Evolutionary conservation across 2,797 vertebrate species (phyloP), one percentile per base, ranked within the genome.

Genomic region (Karalla daura): DNA sequence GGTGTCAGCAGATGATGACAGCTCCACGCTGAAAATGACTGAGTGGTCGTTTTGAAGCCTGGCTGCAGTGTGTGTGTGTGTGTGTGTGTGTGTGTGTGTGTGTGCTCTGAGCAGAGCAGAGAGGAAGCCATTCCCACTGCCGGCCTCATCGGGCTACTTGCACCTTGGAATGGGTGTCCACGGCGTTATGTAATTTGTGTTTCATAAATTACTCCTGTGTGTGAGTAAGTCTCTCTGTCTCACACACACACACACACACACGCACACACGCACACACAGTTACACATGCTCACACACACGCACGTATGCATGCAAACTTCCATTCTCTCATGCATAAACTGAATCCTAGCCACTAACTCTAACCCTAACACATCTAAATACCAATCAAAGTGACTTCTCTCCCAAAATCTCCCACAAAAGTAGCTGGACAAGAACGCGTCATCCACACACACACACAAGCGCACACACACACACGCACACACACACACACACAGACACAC

Each of bases 251-350:
- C 32, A 15, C 52, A 5, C 10, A 10, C 7, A 45, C 17, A 18
- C 49, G 20, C 24, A 47, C 11, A 40, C 15, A 45, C 40, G 44
- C 41, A 46, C 25, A 41, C 20, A 21, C 20, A 47, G 49, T 33
- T 45, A 40, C 20, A 27, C 8, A 41, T 2, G 27, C 15, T 24
- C n/a, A 54, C 28, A 50, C 51, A 50, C 45, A 56, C 40, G 50
- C 36, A 76, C 50, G 74, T 59, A 59, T 58, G 70, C 62, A 70
- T 60, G n/a, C 15, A 70, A 21, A 70, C 35, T 30, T 60, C 15
- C 8, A 9, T 23, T 27, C 17, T 77, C 67, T 68, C n/a, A n/a
- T n/a, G n/a, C n/a, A n/a, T n/a, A n/a, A n/a, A n/a, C n/a, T n/a
- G n/a, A n/a, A n/a, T n/a, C n/a, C n/a, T n/a, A n/a, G n/a, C n/a